phyloP scores from a whole-genome alignment of 2,113 vertebrate genomes.

The Apodemus speciosus region DNA sequence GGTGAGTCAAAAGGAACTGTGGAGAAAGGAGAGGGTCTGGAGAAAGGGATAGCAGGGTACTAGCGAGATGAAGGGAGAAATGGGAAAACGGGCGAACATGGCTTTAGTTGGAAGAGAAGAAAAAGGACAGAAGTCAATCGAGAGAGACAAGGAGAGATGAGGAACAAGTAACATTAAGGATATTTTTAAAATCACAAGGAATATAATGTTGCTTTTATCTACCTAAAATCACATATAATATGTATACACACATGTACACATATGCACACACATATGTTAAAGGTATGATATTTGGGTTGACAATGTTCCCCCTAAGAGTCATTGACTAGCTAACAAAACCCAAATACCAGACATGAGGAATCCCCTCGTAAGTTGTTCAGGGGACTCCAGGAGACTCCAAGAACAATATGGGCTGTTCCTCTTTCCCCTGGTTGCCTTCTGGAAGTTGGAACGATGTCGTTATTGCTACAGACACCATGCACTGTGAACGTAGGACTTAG shows the following conservation, averaged over 20 bases:
- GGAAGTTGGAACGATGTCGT: background rate
- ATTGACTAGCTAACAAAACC: background rate
- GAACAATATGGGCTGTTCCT: background rate
- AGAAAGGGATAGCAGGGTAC: background rate
- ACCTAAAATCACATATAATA: background rate
- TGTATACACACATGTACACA: background rate
- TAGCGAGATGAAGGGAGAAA: background rate
- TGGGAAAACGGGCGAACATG: background rate
- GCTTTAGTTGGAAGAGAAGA: background rate
- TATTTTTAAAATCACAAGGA: background rate
- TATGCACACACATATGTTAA: background rate
- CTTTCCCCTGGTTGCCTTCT: background rate
- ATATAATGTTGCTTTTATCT: background rate
- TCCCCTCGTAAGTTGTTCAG: background rate
- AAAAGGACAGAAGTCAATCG: background rate
- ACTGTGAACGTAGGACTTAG: background rate
- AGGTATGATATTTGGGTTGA: background rate
- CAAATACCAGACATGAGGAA: background rate
- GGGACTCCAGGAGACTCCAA: background rate
- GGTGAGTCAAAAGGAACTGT: fast-evolving
- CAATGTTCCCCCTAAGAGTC: background rate
- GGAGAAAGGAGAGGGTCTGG: background rate
- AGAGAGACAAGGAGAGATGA: background rate
- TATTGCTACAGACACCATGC: too few species aligned
- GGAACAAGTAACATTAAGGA: background rate